Base-by-base conservation (phyloP, 1,140 invertebrate genomes). In the Drosophila oshimai region DNA sequence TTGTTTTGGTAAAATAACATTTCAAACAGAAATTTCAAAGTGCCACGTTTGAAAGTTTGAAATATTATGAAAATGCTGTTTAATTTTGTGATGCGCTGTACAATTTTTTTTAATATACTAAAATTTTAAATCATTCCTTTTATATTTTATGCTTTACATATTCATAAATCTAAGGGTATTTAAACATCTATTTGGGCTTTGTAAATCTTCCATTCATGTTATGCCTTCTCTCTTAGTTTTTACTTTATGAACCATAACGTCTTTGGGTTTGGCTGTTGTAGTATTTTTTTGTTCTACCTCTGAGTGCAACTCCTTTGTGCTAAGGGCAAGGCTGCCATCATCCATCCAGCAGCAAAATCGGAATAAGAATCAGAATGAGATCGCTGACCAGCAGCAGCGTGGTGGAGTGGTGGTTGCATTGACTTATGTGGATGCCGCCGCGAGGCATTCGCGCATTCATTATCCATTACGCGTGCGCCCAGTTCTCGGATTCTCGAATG, bases 161-260 rank as follows among this genome's bases (percentile, higher is more conserved):
- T 13, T 1, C 4, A 6, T 24, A 9, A 4, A 44, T 10, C 5
- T 9, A 26, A 62, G 57, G 4, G 22, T 64, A 39, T 46, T 17
- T n/a, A 0, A 20, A 1, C 6, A 26, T 12, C 34, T 39, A 26
- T n/a, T 20, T 22, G 6, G 20, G 6, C 5, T 13, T 13, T 1
- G 4, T 13, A 10, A 26, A 18, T n/a, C 17, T 24, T 44, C 12
- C 28, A 33, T 49, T 57, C 39, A 47, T 61, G 57, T 62, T 34
- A 60, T 51, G 22, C 57, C 22, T 39, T 61, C 17, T 13, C 20
- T 15, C 13, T 29, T 24, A 18, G 49, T 62, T 76, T 77, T 79
- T 89, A 73, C 69, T 89, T 81, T 81, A 86, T 86, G 80, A 86
- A 78, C 76, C 86, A 89, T 73, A 89, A 73, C 80, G 58, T 88